phyloP scores from a whole-genome alignment of 1,140 invertebrate species.

The Propsilocerus akamusi region DNA sequence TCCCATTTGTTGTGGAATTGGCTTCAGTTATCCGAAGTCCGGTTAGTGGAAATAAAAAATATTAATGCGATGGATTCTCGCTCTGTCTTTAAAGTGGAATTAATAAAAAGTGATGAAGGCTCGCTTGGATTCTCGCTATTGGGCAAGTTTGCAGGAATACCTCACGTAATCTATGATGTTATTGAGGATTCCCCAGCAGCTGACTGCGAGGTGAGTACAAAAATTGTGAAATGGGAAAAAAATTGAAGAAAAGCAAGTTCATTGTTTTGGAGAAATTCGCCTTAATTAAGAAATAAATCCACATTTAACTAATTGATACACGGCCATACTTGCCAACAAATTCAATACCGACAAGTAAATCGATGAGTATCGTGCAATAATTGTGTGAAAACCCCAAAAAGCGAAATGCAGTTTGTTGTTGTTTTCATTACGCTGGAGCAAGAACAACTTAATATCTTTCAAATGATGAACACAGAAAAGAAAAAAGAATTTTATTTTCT shows the following conservation, averaged over 20 bases:
- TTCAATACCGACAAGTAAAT: constrained; percentile 21
- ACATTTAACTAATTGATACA: constrained; percentile 10
- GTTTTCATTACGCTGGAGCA: too few relatives aligned
- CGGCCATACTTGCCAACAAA: constrained; percentile 16
- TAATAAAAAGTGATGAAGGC: background rate
- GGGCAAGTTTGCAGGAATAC: constrained; percentile 59
- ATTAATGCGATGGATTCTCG: too few relatives aligned
- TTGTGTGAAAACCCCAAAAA: constrained; percentile 7
- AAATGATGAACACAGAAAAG: too few relatives aligned
- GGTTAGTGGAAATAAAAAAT: too few relatives aligned
- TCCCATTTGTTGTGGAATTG: too few relatives aligned
- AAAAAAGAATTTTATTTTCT: too few relatives aligned
- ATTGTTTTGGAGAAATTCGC: constrained; percentile 4
- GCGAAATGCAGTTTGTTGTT: background rate
- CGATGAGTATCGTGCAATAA: constrained; percentile 19
- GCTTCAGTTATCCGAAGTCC: too few relatives aligned
- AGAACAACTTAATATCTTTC: too few relatives aligned
- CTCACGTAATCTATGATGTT: constrained; percentile 81
- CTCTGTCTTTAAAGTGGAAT: background rate
- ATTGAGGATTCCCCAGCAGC: constrained; percentile 79
- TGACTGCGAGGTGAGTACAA: constrained; percentile 70
- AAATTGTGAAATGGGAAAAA: too few relatives aligned
- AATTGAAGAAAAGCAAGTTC: constrained; percentile 4
- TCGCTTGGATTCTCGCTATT: constrained; percentile 69
- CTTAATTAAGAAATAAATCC: constrained; percentile 13